These are phyloP conservation scores for Chrysodeixis includens DNA, from an alignment of 2,888 invertebrate species.

Conservation along the genomic window DNA sequence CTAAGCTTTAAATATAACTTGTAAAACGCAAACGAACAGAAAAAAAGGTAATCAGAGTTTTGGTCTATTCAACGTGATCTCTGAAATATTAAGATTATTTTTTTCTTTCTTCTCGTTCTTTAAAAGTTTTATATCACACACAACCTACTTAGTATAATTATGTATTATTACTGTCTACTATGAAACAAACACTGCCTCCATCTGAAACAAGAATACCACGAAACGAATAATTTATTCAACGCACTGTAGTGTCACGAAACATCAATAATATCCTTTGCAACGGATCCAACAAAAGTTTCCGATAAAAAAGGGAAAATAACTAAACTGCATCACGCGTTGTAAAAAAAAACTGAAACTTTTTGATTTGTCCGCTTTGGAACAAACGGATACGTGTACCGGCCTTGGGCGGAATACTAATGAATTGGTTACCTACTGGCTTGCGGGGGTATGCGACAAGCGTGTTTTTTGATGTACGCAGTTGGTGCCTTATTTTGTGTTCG, in stretches of 20 bases:
- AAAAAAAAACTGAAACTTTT: slow-evolving; percentile 62
- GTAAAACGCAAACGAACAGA: too few relatives aligned
- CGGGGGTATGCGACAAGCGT: slow-evolving; percentile 51
- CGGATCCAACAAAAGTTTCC: slow-evolving; percentile 27
- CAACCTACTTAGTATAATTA: background rate
- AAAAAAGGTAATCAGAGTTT: too few relatives aligned
- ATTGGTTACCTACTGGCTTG: slow-evolving; percentile 64
- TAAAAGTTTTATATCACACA: too few relatives aligned
- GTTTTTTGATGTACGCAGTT: slow-evolving; percentile 43
- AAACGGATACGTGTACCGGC: slow-evolving; percentile 53
- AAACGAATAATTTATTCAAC: slow-evolving; percentile 38
- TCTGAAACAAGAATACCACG: slow-evolving; percentile 20
- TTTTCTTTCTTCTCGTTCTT: too few relatives aligned
- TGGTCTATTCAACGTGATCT: too few relatives aligned
- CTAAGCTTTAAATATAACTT: too few relatives aligned
- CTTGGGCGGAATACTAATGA: slow-evolving; percentile 72
- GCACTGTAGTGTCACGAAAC: slow-evolving; percentile 20
- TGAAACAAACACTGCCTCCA: slow-evolving; percentile 10
- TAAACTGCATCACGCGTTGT: slow-evolving; percentile 47
- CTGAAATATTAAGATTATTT: too few relatives aligned
- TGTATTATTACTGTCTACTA: too few relatives aligned
- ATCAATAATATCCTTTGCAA: slow-evolving; percentile 31
- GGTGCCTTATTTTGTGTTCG: slow-evolving; percentile 18
- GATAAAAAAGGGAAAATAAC: slow-evolving; percentile 37
- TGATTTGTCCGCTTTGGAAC: slow-evolving; percentile 60